These are phyloP conservation scores for Ctenopoma kingsleyae DNA, from an alignment of 2,797 vertebrate species.

Conservation along the genomic window DNA sequence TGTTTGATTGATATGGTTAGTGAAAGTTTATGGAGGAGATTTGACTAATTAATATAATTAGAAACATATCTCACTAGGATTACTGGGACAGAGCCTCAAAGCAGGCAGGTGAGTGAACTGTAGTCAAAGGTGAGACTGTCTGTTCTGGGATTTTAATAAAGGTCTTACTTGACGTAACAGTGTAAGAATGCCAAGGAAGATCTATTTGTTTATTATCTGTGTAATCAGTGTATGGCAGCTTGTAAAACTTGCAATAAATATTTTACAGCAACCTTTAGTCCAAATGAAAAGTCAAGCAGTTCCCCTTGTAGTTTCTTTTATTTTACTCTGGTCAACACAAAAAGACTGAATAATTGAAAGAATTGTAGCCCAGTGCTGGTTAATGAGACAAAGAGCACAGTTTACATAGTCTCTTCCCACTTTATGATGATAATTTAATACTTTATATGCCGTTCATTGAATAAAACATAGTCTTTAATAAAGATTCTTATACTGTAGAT, in stretches of 20 bases:
- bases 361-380: conserved; percentile 17
- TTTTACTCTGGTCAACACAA: conserved; percentile 21
- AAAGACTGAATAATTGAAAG: conserved; percentile 29
- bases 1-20: too few relatives aligned
- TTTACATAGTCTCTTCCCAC: not conserved
- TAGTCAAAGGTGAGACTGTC: conserved; percentile 39
- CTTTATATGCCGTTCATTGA: conserved; percentile 28
- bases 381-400: conserved; percentile 26
- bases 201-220: conserved; percentile 72
- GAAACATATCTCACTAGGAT: too few relatives aligned
- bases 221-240: conserved; percentile 62
- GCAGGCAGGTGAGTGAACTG: conserved; percentile 13
- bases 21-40: too few relatives aligned
- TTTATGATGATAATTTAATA: conserved; percentile 21
- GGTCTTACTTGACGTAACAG: conserved; percentile 65
- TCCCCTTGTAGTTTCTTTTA: conserved; percentile 32
- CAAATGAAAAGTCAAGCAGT: conserved; percentile 37
- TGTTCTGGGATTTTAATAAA: conserved; percentile 59
- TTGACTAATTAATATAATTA: too few relatives aligned
- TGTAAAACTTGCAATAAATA: conserved; percentile 57
- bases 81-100: not conserved
- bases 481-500: conserved; percentile 16
- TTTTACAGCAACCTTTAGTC: conserved; percentile 53
- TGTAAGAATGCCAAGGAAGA: conserved; percentile 60
- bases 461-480: conserved; percentile 45